Conservation (phyloP, 2,888 invertebrate genomes). For the Drosophila infuscata region DNA sequence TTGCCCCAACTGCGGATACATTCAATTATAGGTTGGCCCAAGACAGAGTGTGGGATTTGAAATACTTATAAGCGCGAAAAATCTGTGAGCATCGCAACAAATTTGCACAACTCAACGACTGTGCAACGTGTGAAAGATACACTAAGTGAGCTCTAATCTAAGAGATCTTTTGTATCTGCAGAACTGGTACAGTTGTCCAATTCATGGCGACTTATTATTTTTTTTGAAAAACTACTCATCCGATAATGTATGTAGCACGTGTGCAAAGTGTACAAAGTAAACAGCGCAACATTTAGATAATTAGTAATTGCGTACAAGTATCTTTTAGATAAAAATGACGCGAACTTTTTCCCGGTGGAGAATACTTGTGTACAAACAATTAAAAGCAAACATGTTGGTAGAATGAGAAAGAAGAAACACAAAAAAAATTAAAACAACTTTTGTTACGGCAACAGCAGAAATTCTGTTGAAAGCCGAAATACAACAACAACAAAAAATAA, state of each 20-base stretch:
- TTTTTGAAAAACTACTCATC: constrained; percentile 2
- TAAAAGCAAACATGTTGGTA: constrained; percentile 42
- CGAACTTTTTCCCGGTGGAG: constrained; percentile 43
- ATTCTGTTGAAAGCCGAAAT: constrained; percentile 44
- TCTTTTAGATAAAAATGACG: constrained; percentile 60
- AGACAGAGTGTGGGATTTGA: constrained; percentile 56
- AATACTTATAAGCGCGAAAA: constrained; percentile 54
- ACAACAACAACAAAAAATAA: constrained; percentile 37
- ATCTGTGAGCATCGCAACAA: constrained; percentile 35
- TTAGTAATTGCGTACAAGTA: constrained; percentile 51
- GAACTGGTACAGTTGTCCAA: not conserved
- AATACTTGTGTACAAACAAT: constrained; percentile 27
- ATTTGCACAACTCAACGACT: constrained; percentile 57
- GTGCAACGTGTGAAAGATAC: constrained; percentile 41
- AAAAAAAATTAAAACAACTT: constrained; percentile 29
- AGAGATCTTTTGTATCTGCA: constrained; percentile 36
- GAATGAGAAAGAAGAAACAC: constrained; percentile 15
- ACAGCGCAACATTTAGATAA: constrained; percentile 35
- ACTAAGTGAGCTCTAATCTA: constrained; percentile 15
- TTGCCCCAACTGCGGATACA: constrained; percentile 60
- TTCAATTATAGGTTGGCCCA: constrained; percentile 62
- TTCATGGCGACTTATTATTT: not conserved
- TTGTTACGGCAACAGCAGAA: constrained; percentile 38
- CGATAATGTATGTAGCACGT: constrained; percentile 40
- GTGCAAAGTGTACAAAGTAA: constrained; percentile 9